Conservation (phyloP, 2,888 invertebrate genomes). For the Ganaspis brasiliensis region DNA sequence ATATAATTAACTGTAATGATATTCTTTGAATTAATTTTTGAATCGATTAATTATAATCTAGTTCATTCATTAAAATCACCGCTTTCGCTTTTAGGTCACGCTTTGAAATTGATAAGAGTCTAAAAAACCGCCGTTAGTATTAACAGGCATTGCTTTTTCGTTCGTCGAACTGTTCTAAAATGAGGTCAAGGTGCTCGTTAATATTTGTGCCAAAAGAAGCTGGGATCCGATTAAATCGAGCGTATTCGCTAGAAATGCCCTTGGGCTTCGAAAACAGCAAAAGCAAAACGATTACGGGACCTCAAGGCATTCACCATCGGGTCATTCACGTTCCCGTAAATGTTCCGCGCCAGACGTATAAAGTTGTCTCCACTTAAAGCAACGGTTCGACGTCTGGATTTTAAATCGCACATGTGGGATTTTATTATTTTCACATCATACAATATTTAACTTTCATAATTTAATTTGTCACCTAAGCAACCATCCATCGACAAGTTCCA, state of each 20-base stretch:
- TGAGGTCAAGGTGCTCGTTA: constrained; percentile 44
- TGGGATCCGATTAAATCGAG: constrained; percentile 41
- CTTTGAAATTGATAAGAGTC: constrained; percentile 16
- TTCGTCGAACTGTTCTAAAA: constrained; percentile 43
- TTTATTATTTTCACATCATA: constrained; percentile 9
- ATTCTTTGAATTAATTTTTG: neutral
- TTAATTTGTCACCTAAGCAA: neutral
- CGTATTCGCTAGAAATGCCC: constrained; percentile 41
- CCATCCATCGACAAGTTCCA: neutral
- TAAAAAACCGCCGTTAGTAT: constrained; percentile 19
- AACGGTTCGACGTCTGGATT: constrained; percentile 43
- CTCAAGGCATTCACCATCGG: constrained; percentile 42
- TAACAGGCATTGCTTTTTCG: constrained; percentile 22
- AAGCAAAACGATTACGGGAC: constrained; percentile 44
- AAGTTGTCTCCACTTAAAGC: constrained; percentile 44
- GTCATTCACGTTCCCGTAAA: constrained; percentile 44
- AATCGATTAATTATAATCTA: neutral
- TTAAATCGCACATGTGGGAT: constrained; percentile 35
- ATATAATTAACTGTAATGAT: neutral
- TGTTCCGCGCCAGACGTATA: constrained; percentile 39
- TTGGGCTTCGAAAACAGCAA: constrained; percentile 41
- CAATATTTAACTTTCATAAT: constrained; percentile 12
- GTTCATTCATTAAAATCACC: neutral
- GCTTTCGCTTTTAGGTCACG: constrained; percentile 21
- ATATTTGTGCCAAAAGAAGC: constrained; percentile 43